Evolutionary conservation across 1,140 invertebrate species (phyloP).

Genomic region (Calliphora vicina): DNA sequence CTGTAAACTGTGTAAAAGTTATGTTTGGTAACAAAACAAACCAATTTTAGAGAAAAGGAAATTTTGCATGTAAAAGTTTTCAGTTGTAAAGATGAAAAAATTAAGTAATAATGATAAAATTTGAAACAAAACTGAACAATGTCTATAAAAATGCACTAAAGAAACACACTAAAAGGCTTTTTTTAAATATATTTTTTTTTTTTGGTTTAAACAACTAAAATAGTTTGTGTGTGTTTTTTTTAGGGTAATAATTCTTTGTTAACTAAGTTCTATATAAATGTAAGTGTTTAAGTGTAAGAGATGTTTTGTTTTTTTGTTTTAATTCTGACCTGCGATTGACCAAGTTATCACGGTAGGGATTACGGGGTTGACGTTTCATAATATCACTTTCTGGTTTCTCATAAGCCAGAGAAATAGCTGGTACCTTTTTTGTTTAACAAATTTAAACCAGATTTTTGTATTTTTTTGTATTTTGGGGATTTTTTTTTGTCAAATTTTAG

Average conservation of each 20-base stretch:
- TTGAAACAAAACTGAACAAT: too few relatives aligned
- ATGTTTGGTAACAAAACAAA: too few relatives aligned
- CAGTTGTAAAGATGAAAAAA: too few relatives aligned
- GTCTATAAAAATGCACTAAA: slow-evolving; percentile 23
- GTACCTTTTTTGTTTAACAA: slow-evolving; percentile 75
- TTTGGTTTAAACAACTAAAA: slow-evolving; percentile 26
- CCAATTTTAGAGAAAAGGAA: too few relatives aligned
- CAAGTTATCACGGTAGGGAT: slow-evolving; percentile 94
- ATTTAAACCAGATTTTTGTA: slow-evolving; percentile 36
- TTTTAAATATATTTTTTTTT: slow-evolving; percentile 39
- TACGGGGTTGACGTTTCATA: slow-evolving; percentile 99
- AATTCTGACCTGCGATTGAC: slow-evolving; percentile 92
- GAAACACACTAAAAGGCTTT: slow-evolving; percentile 17
- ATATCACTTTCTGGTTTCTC: slow-evolving; percentile 99
- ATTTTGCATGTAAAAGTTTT: too few relatives aligned
- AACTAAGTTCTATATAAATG: slow-evolving; percentile 23
- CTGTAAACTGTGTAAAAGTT: too few relatives aligned
- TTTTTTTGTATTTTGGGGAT: slow-evolving; percentile 38
- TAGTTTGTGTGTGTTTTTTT: background rate
- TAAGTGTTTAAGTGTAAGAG: slow-evolving; percentile 34
- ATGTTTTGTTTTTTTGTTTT: slow-evolving; percentile 42
- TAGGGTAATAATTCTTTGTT: background rate
- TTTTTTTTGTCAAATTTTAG: slow-evolving; percentile 38
- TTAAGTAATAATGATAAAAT: too few relatives aligned
- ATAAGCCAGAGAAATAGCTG: slow-evolving; percentile 99